phyloP scores from a whole-genome alignment of 2,797 vertebrate genomes.

The Rhadinocentrus ornatus region DNA sequence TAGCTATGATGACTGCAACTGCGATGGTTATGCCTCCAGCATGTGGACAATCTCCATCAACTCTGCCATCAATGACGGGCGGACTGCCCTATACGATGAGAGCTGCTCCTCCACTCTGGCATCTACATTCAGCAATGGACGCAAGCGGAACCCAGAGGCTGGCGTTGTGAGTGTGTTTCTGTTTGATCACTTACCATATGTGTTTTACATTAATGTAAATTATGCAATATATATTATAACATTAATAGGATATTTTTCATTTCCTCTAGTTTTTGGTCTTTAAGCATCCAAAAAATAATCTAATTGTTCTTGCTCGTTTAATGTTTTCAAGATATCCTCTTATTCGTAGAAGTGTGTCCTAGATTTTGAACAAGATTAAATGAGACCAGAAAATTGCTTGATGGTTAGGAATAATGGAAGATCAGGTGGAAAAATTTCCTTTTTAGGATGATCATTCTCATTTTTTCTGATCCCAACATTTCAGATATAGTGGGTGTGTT shows the following conservation, averaged over 20 bases:
- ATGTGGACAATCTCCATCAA: constrained; percentile 99
- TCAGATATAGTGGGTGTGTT: constrained; percentile 8
- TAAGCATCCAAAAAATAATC: constrained; percentile 7
- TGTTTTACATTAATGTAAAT: background rate
- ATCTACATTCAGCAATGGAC: constrained; percentile 98
- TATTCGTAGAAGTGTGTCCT: constrained; percentile 18
- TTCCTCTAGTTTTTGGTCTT: background rate
- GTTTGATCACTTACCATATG: background rate
- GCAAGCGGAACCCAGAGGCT: constrained; percentile 97
- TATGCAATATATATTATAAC: background rate
- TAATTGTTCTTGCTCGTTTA: background rate
- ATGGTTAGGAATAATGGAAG: constrained; percentile 35
- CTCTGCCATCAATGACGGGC: constrained; percentile 97
- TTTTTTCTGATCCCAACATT: background rate
- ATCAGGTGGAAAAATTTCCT: constrained; percentile 33
- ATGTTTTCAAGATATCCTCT: constrained; percentile 22
- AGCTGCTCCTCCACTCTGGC: constrained; percentile 98
- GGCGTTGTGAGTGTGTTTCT: constrained; percentile 88
- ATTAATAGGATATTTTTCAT: background rate
- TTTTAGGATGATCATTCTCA: constrained; percentile 33
- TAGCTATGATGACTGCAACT: constrained; percentile 98
- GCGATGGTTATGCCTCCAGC: constrained; percentile 97
- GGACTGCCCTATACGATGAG: constrained; percentile 96
- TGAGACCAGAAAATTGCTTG: constrained; percentile 39
- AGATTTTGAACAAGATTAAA: constrained; percentile 38